phyloP scores from a whole-genome alignment of 2,113 vertebrate genomes.

The Leucosticte australis region DNA sequence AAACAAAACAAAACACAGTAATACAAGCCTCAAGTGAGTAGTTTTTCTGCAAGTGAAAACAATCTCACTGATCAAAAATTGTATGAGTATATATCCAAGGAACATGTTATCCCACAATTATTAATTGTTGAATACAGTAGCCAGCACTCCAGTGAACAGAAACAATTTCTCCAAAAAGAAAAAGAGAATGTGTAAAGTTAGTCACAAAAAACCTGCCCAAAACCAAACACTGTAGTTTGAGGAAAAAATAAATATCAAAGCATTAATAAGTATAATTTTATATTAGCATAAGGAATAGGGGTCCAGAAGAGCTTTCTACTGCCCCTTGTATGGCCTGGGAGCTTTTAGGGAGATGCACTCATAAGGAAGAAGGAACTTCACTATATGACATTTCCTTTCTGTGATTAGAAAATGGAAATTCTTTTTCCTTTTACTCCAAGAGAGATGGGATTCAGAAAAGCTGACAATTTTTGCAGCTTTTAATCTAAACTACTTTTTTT shows the following conservation, averaged over 20 bases:
- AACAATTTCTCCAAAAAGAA: background rate
- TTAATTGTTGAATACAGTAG: background rate
- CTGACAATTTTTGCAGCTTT: background rate
- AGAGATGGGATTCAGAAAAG: background rate
- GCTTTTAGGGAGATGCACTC: background rate
- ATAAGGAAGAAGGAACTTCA: background rate
- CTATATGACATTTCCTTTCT: background rate
- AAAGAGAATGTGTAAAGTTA: background rate
- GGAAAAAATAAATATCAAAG: background rate
- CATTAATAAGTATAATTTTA: background rate
- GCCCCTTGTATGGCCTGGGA: accelerated
- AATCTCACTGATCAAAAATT: background rate
- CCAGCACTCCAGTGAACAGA: background rate
- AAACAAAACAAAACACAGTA: background rate
- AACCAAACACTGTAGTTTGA: background rate
- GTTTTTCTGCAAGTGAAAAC: background rate
- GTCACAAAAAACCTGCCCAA: background rate
- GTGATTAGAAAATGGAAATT: background rate
- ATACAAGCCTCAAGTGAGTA: background rate
- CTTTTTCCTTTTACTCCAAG: background rate
- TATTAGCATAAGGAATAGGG: background rate
- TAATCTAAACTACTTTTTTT: background rate
- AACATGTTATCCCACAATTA: background rate
- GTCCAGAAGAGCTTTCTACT: background rate
- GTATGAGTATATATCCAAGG: background rate